These are phyloP conservation scores for Nyctibius bracteatus DNA, from an alignment of 2,113 vertebrate genomes.

Conservation along the genomic window DNA sequence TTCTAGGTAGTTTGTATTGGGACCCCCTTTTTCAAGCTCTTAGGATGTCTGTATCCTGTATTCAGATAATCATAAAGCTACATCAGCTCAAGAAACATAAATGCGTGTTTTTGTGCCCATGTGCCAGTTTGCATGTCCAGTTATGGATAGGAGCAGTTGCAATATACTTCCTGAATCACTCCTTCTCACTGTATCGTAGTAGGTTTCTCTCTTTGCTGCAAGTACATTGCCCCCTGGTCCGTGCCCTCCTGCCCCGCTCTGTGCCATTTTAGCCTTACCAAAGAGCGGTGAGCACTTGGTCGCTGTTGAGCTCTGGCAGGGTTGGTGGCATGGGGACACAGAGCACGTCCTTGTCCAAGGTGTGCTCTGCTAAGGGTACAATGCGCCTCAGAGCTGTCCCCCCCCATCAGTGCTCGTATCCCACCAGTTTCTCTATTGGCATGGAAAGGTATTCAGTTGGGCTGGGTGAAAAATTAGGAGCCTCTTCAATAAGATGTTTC, in stretches of 20 bases:
- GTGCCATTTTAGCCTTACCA: background rate
- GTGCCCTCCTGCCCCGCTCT: background rate
- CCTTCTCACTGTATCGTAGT: background rate
- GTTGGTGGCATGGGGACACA: background rate
- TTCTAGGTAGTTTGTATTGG: background rate
- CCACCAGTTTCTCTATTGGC: background rate
- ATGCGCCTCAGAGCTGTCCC: accelerated
- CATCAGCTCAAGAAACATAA: background rate
- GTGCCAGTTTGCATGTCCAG: background rate
- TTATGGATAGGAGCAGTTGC: background rate
- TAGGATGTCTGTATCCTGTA: background rate
- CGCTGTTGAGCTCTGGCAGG: background rate
- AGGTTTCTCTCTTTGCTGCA: background rate
- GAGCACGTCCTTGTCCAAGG: background rate
- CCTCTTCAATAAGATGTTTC: background rate
- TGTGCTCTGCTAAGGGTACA: background rate
- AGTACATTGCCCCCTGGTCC: background rate
- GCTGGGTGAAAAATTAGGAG: background rate
- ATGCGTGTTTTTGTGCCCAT: background rate
- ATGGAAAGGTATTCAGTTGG: background rate
- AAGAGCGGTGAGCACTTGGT: background rate
- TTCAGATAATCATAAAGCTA: background rate
- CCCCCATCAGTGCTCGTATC: accelerated
- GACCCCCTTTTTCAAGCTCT: background rate
- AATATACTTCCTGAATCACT: background rate